Evolutionary conservation across 2,113 vertebrate species (phyloP), one percentile per base, ranked within the genome.

Genomic region (Myotis davidii): DNA sequence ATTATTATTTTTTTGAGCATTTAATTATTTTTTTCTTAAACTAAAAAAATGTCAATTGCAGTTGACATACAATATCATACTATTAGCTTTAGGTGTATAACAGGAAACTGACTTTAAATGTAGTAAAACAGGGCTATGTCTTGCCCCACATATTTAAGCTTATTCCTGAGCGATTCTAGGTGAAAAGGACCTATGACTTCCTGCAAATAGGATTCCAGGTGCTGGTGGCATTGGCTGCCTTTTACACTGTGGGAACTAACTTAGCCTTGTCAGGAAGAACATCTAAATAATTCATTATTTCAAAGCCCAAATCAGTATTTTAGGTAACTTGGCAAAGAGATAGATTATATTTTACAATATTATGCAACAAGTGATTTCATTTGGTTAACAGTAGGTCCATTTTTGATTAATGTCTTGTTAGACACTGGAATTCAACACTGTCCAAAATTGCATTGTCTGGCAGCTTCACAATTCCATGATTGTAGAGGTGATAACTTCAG

Each of bases 281-380:
- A 76, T 85, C 9, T 64, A 81, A 92, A 88, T 59, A 79, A 25
- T 72, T 72, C 64, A 72, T 86, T 91, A 65, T 82, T 42, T 74
- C 59, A 88, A 59, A 79, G 37, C 17, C 5, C 3, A 93, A 85
- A 93, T 39, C 27, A 72, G 52, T 18, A 73, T 69, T 85, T 81
- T 48, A 16, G 45, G 34, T 67, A 13, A 20, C 21, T 94, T 81
- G 50, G 69, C 42, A 50, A 29, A 42, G 37, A 61, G 3, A 50
- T 65, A 3, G n/a, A 29, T 90, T 87, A 54, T 76, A 32, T 42
- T 48, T 76, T 76, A 48, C 29, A 48, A 16, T 18, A 16, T 48
- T 48, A 48, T 10, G 27, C 2, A 85, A 50, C 39, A 56, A 23
- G 2, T 3, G 32, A 72, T 82, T 39, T 73, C 13, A 16, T 34